phyloP scores from a whole-genome alignment of 2,797 vertebrate genomes.

The Sternarchorhynchus goeldii region DNA sequence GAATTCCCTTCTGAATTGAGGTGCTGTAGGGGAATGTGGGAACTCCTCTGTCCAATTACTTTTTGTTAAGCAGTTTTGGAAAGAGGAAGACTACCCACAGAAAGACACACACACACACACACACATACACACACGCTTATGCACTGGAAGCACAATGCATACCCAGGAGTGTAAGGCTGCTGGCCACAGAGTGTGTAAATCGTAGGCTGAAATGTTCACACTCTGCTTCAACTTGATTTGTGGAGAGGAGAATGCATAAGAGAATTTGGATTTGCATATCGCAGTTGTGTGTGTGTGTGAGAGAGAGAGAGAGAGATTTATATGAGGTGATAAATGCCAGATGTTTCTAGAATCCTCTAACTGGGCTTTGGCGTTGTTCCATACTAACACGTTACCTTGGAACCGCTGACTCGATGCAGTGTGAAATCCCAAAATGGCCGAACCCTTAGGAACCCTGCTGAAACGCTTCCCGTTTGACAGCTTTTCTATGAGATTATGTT shows the following conservation, averaged over 20 bases:
- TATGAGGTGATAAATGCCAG: conserved; percentile 58
- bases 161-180: conserved; percentile 10
- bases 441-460: conserved; percentile 46
- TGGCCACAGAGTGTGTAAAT: conserved; percentile 36
- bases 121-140: not conserved
- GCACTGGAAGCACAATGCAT: not conserved
- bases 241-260: conserved; percentile 34
- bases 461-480: conserved; percentile 30
- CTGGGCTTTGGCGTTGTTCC: conserved; percentile 63
- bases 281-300: conserved; percentile 29
- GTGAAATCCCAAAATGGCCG: conserved; percentile 63
- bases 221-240: conserved; percentile 19
- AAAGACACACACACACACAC: not conserved
- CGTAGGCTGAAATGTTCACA: conserved; percentile 15
- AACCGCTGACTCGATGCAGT: conserved; percentile 67
- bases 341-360: conserved; percentile 55
- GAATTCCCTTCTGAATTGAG: conserved; percentile 65
- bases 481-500: conserved; percentile 24
- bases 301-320: conserved; percentile 13
- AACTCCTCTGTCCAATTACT: conserved; percentile 69
- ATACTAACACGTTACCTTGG: conserved; percentile 64
- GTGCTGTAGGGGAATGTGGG: conserved; percentile 58
- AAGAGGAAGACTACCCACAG: conserved; percentile 58
- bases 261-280: conserved; percentile 51
- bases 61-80: conserved; percentile 69